A percentile compares a stretch with the other conserved stretches of the same genome.
Evolutionary conservation across 2,113 vertebrate species (phyloP).

Genomic region (Macrotus californicus): DNA sequence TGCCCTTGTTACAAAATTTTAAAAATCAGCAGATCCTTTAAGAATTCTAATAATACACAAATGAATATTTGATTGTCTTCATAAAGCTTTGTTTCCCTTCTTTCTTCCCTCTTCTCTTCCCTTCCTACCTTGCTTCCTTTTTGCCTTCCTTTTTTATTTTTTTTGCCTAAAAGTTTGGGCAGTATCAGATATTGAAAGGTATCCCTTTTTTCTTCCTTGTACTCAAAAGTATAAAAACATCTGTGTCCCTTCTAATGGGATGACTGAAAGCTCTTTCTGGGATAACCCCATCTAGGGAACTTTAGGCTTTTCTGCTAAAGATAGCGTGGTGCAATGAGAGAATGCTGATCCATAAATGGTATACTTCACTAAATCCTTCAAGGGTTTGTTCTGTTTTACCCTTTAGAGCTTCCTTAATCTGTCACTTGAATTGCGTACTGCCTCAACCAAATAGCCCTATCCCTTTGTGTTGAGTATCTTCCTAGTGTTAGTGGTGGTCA

Average conservation of each 20-base stretch:
- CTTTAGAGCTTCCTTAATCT: background rate
- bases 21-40: background rate
- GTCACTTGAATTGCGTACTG: background rate
- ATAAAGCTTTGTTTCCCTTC: background rate
- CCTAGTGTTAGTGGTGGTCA: background rate
- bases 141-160: background rate
- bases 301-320: background rate
- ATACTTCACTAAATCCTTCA: background rate
- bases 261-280: background rate
- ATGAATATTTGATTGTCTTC: background rate
- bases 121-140: background rate
- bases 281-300: background rate
- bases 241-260: background rate
- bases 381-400: background rate
- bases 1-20: background rate
- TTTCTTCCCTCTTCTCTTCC: background rate
- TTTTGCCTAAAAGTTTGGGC: background rate
- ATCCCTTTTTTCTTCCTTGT: background rate
- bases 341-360: background rate
- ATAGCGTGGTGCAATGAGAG: background rate
- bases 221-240: background rate
- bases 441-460: background rate
- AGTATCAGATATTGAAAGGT: background rate
- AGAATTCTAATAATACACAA: background rate
- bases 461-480: background rate